Evolutionary conservation across 64 coral and sea anemone genomes (phyloP).

Genomic region (Trachythela sp.): DNA sequence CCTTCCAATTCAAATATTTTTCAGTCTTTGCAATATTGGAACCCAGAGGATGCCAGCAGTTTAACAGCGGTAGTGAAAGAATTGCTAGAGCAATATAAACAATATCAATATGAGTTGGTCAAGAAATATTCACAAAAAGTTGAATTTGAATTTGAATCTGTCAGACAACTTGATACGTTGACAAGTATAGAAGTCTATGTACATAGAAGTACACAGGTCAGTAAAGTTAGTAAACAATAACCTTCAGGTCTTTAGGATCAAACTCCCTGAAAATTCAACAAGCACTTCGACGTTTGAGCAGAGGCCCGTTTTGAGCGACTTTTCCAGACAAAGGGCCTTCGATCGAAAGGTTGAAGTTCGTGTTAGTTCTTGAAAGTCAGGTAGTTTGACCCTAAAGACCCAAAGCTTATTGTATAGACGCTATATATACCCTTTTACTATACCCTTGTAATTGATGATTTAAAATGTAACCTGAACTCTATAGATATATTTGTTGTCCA

Average conservation of each 20-base stretch:
- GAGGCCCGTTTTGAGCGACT: too few relatives aligned
- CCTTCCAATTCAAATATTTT: background rate
- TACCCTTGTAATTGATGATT: too few relatives aligned
- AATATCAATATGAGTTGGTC: background rate
- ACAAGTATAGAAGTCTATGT: background rate
- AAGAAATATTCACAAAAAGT: background rate
- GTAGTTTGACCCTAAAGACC: too few relatives aligned
- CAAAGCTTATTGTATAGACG: too few relatives aligned
- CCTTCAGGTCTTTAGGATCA: background rate
- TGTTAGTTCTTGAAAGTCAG: too few relatives aligned
- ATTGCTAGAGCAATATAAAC: background rate
- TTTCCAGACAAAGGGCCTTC: too few relatives aligned
- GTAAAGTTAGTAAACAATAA: background rate
- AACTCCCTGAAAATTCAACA: too few relatives aligned
- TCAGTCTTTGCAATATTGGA: background rate
- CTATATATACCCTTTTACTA: too few relatives aligned
- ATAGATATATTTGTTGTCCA: background rate
- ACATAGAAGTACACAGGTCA: background rate
- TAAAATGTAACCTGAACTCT: too few relatives aligned
- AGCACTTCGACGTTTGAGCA: too few relatives aligned
- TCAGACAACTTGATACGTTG: background rate
- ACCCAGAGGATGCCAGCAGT: background rate
- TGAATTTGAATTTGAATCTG: background rate
- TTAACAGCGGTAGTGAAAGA: conserved; percentile 5
- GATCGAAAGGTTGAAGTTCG: too few relatives aligned